Conservation (phyloP, 2,797 vertebrate genomes). For the Sciurus vulgaris region DNA sequence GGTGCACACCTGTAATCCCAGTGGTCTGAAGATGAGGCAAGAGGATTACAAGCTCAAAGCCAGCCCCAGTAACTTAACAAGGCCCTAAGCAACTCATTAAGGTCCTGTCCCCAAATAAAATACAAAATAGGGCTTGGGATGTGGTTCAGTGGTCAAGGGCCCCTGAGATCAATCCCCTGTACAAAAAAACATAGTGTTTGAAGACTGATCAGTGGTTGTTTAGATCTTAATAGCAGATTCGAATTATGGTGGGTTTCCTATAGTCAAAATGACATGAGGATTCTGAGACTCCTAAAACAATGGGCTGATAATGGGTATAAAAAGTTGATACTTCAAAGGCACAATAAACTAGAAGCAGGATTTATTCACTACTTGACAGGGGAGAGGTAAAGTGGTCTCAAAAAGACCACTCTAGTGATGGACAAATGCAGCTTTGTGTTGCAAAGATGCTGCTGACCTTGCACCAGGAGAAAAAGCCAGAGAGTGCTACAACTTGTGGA, state of each 20-base stretch:
- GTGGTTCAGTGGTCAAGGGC: too few species aligned
- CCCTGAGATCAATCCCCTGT: too few species aligned
- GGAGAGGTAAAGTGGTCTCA: constrained; percentile 17
- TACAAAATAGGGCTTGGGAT: too few species aligned
- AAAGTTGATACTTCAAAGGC: constrained; percentile 55
- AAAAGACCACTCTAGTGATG: constrained; percentile 6
- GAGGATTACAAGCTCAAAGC: too few species aligned
- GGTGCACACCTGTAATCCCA: too few species aligned
- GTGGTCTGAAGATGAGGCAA: too few species aligned
- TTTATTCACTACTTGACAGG: constrained; percentile 28
- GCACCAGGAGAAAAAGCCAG: background rate
- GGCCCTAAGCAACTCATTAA: too few species aligned
- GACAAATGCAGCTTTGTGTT: constrained; percentile 8
- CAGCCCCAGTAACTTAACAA: too few species aligned
- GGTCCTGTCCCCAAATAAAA: too few species aligned
- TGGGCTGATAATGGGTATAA: constrained; percentile 8
- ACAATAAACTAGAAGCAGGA: constrained; percentile 39
- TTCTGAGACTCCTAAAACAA: background rate
- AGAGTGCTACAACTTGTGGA: background rate
- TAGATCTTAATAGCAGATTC: constrained; percentile 17
- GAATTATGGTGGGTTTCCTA: constrained; percentile 1
- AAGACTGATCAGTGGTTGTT: background rate
- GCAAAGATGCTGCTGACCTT: constrained; percentile 6
- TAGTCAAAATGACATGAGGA: constrained; percentile 50
- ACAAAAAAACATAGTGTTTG: background rate